These are phyloP conservation scores for Colossoma macropomum DNA, from an alignment of 2,113 vertebrate genomes.

Conservation along the genomic window DNA sequence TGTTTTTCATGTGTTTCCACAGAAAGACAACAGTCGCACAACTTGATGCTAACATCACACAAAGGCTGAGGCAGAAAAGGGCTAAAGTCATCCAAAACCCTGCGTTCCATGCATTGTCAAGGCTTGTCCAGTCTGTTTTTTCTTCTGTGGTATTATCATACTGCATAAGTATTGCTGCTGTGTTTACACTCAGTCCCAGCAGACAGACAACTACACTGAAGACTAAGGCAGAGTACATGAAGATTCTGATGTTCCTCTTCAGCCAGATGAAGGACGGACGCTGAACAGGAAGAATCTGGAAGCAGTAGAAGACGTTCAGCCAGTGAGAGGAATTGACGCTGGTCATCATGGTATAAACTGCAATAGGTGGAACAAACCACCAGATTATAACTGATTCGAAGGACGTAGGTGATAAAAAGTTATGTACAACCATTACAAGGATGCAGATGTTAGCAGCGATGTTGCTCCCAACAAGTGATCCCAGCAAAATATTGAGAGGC, in stretches of 20 bases:
- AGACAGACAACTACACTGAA: neutral
- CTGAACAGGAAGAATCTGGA: conserved; percentile 54
- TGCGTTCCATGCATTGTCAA: neutral
- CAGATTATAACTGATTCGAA: neutral
- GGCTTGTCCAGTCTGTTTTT: neutral
- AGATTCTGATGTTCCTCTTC: conserved; percentile 58
- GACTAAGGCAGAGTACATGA: conserved; percentile 45
- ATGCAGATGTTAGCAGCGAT: neutral
- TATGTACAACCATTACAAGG: neutral
- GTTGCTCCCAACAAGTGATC: conserved; percentile 48
- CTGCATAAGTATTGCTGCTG: neutral
- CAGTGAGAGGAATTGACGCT: conserved; percentile 51
- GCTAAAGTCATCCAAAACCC: neutral
- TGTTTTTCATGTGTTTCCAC: conserved; percentile 53
- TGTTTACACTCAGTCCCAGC: neutral
- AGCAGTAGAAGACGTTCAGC: conserved; percentile 61
- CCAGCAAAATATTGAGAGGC: conserved; percentile 60
- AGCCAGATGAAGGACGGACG: conserved; percentile 47
- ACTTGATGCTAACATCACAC: conserved; percentile 48
- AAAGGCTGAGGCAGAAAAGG: conserved; percentile 6
- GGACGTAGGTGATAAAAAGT: too few species aligned
- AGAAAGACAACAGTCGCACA: conserved; percentile 51
- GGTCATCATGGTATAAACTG: neutral
- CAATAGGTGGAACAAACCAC: neutral
- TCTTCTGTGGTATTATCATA: neutral